A percentile compares a stretch with the other conserved stretches of the same genome.
Conservation (phyloP, 2,888 invertebrate genomes). For the Acanthosoma haemorrhoidale region DNA sequence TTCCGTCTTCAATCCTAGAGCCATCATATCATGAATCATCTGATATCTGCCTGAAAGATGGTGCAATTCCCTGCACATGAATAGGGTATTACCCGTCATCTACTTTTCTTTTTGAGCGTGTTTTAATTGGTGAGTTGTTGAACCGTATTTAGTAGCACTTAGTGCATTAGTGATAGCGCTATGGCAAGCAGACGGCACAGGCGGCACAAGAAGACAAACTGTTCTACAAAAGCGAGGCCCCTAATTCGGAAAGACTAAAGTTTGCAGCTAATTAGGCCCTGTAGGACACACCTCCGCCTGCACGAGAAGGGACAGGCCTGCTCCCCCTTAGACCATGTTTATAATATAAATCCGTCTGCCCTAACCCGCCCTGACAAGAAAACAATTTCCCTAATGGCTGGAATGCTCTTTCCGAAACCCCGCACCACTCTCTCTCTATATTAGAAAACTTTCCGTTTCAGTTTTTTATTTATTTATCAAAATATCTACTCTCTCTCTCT, state of each 20-base stretch:
- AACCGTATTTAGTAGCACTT: too few relatives aligned
- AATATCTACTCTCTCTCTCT: conserved; percentile 43
- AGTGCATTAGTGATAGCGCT: too few relatives aligned
- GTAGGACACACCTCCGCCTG: background rate
- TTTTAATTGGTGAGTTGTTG: too few relatives aligned
- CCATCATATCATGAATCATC: too few relatives aligned
- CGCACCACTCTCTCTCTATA: background rate
- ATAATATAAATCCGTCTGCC: background rate
- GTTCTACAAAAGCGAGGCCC: background rate
- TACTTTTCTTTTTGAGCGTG: too few relatives aligned
- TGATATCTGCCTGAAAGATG: too few relatives aligned
- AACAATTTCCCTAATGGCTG: conserved; percentile 12
- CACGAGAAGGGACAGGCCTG: background rate
- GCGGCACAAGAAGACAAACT: background rate
- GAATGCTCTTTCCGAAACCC: conserved; percentile 1
- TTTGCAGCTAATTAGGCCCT: background rate
- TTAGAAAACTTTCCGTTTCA: conserved; percentile 13
- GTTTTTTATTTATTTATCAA: conserved; percentile 7
- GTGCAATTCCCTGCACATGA: too few relatives aligned
- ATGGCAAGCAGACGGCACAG: too few relatives aligned
- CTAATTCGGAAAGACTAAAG: background rate
- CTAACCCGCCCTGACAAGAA: conserved; percentile 1
- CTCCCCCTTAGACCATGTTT: background rate
- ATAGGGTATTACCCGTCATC: too few relatives aligned
- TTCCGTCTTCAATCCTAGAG: too few relatives aligned